Evolutionary conservation across 64 coral and sea anemone species (phyloP).

Genomic region (Dendronephthya gigantea): DNA sequence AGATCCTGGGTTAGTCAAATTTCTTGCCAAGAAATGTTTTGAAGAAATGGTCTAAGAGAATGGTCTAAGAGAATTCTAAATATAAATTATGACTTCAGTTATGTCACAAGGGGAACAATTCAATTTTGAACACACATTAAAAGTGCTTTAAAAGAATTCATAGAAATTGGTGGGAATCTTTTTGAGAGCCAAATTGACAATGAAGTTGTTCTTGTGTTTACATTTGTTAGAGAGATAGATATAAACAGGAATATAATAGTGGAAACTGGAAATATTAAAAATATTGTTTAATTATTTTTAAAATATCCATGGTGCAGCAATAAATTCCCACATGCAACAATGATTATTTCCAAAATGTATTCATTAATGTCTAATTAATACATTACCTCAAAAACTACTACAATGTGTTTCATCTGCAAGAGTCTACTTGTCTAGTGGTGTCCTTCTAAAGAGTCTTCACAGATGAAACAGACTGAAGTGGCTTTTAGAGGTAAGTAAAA

Average conservation of each 20-base stretch:
- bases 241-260: not conserved
- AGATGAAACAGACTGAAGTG: too few relatives aligned
- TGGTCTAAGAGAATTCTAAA: slow-evolving; percentile 14
- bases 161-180: slow-evolving; percentile 14
- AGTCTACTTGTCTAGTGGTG: too few relatives aligned
- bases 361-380: too few relatives aligned
- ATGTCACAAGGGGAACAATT: slow-evolving; percentile 32
- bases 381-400: too few relatives aligned
- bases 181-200: slow-evolving; percentile 19
- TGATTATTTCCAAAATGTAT: too few relatives aligned
- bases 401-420: too few relatives aligned
- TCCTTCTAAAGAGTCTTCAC: too few relatives aligned
- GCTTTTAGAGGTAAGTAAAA: too few relatives aligned
- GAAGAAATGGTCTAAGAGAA: too few relatives aligned
- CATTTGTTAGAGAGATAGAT: slow-evolving; percentile 40
- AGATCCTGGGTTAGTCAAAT: not conserved
- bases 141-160: not conserved
- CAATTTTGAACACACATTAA: slow-evolving; percentile 21
- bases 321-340: too few relatives aligned
- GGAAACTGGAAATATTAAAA: not conserved
- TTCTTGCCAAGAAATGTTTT: slow-evolving; percentile 1
- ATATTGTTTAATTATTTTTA: too few relatives aligned
- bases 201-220: slow-evolving; percentile 3
- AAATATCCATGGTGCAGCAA: too few relatives aligned
- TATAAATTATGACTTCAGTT: not conserved